Base-by-base conservation (phyloP, 2,888 invertebrate species). In the Trachelus tabidus region DNA sequence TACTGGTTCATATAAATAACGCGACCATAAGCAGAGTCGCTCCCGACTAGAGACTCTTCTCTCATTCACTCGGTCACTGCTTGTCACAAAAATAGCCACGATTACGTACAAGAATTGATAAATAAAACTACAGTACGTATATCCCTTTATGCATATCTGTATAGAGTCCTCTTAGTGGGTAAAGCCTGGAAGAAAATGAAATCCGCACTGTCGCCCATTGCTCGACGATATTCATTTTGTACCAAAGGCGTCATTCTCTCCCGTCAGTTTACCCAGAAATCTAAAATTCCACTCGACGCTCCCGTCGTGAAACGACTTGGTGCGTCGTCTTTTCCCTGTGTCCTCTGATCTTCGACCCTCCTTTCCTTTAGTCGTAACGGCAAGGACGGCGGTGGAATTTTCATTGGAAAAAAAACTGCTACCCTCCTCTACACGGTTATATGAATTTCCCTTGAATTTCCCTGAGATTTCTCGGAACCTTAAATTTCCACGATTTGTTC, bases 21-120 rank as follows among this genome's bases (percentile, higher is more conserved):
- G 84, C 86, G 83, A 82, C 83, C 83, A 74, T 80, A 77, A 83
- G 83, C 80, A 75, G 71, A 73, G 73, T 73, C 23, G 23, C 56
- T 3, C 23, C 9, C 56, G 40, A 40, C 40, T 23, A 84, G 84
- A 87, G 85, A 85, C 87, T 71, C 76, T 71, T 9, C n/a, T 34
- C 34, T 69, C 69, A 11, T 33, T 31, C 71, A 34, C 31, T 12
- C 71, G 11, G 15, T 69, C 40, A 15, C 15, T 40, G 15, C 37
- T 40, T 6, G 40, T 40, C 83, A 82, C 88, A 89, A 87, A 88
- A 89, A 89, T 89, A 86, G 88, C 87, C 83, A 85, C 89, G 89
- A 89, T 89, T 89, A 89, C 88, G 86, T 87, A 83, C 88, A 88
- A 84, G 87, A 87, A 87, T 87, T 88, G 83, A 89, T 89, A 89